phyloP scores from a whole-genome alignment of 2,797 vertebrate genomes.

The Vireo griseus region DNA sequence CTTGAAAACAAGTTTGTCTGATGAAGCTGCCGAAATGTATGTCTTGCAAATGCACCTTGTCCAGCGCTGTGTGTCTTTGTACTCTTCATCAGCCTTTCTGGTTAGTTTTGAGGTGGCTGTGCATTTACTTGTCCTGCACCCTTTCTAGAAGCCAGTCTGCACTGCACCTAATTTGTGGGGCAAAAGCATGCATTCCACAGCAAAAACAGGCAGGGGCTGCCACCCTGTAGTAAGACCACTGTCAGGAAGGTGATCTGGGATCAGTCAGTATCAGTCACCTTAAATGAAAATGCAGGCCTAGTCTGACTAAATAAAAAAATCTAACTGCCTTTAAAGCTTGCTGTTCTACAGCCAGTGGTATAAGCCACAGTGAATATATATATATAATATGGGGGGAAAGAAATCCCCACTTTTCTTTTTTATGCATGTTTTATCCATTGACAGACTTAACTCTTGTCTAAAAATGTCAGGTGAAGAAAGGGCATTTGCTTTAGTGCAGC shows the following conservation, averaged over 20 bases:
- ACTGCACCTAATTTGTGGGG: not conserved
- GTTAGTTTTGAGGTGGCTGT: not conserved
- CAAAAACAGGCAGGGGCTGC: not conserved
- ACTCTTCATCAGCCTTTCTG: not conserved
- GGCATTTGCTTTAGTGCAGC: not conserved
- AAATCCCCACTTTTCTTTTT: not conserved
- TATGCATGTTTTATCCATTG: not conserved
- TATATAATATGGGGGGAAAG: not conserved
- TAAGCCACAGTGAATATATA: not conserved
- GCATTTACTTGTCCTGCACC: not conserved
- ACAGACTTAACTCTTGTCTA: not conserved
- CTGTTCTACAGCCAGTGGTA: not conserved
- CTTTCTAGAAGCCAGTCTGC: not conserved
- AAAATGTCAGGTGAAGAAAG: not conserved
- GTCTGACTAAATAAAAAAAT: not conserved
- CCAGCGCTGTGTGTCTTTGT: not conserved
- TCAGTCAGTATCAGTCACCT: not conserved
- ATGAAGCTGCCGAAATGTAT: not conserved
- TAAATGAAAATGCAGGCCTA: not conserved
- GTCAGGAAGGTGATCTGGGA: not conserved
- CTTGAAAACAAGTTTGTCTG: not conserved
- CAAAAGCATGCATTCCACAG: fast-evolving
- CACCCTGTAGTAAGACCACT: not conserved
- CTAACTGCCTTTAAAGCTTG: not conserved
- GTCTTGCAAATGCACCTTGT: not conserved